Evolutionary conservation across 2,797 vertebrate species (phyloP), one percentile per base, ranked within the genome.

Genomic region (Labroides dimidiatus): DNA sequence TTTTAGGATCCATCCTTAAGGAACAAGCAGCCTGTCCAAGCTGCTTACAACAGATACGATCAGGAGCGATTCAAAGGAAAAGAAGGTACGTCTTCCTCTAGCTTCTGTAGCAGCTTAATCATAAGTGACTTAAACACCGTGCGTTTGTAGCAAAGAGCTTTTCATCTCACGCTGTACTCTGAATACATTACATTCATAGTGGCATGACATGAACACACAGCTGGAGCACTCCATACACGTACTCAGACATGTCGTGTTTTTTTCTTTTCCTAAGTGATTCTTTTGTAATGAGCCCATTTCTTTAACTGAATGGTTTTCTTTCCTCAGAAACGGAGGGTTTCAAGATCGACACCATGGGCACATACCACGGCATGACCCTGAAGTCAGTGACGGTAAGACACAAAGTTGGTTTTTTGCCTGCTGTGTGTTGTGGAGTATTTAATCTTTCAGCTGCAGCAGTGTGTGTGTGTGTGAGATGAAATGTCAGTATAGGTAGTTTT

Each of bases 271-370:
- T 11, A 39, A 2, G 37, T 14, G 30, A 13, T 13, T 39, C 11
- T 39, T 39, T 7, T 9, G 16, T 2, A 19, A 44, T n/a, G 4
- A 27, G n/a, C 0, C 2, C 0, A 1, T 43, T 58, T 42, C 45
- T 10, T 61, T 63, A 24, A 1, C n/a, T 42, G 9, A 57, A 2
- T 36, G 0, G 41, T 62, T 11, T 1, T 52, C 4, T 53, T 61
- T 63, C 41, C 27, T 7, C 72, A 99, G 98, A 99, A 95, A 99
- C 98, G 20, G 98, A 99, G 92, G 97, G 98, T 70, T 99, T 99
- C 92, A 99, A 99, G 89, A 99, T 99, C 9, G 98, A 99, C 83
- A 99, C 98, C 8, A 99, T 99, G 97, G 97, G 98, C 37, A 99
- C 97, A 15, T 99, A 99, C 91, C 98, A 99, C 1, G 98, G 98